Percentiles rank a stretch among this genome's conserved stretches.
phyloP scores from a whole-genome alignment of 2,888 invertebrate species.

The Sminthurinus aureus region DNA sequence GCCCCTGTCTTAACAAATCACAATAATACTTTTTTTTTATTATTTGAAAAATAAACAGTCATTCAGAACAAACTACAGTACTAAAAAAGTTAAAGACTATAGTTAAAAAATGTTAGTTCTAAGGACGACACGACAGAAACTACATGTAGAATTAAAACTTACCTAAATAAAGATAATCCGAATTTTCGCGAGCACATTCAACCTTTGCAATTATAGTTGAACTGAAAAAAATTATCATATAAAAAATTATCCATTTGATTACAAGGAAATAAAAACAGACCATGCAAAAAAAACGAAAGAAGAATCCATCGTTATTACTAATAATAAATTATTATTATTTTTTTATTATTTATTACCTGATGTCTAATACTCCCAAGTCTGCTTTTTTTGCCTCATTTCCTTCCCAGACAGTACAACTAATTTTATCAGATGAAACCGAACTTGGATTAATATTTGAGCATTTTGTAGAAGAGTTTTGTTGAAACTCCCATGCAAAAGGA shows the following conservation, averaged over 20 bases:
- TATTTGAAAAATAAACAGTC: background rate
- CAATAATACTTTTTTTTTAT: too few species aligned
- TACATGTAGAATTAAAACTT: conserved; percentile 43
- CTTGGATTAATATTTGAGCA: conserved; percentile 70
- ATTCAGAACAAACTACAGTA: too few species aligned
- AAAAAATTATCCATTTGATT: too few species aligned
- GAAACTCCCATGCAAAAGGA: conserved; percentile 71
- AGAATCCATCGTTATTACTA: too few species aligned
- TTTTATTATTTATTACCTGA: conserved; percentile 65
- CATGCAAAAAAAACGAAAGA: too few species aligned
- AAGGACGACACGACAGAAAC: background rate
- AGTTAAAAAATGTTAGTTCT: background rate
- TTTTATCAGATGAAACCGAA: conserved; percentile 79
- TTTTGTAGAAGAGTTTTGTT: conserved; percentile 75
- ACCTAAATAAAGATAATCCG: conserved; percentile 80
- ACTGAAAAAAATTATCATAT: conserved; percentile 66
- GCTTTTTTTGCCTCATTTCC: conserved; percentile 88
- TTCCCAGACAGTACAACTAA: conserved; percentile 96
- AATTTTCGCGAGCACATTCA: conserved; percentile 79
- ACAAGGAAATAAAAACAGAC: too few species aligned
- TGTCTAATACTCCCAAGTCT: conserved; percentile 91
- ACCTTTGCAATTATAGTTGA: conserved; percentile 92
- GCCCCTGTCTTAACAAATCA: too few species aligned
- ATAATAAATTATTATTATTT: too few species aligned
- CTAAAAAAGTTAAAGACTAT: background rate